Evolutionary conservation across 2,888 invertebrate species (phyloP).

Genomic region (Drosophila pseudotakahashii): DNA sequence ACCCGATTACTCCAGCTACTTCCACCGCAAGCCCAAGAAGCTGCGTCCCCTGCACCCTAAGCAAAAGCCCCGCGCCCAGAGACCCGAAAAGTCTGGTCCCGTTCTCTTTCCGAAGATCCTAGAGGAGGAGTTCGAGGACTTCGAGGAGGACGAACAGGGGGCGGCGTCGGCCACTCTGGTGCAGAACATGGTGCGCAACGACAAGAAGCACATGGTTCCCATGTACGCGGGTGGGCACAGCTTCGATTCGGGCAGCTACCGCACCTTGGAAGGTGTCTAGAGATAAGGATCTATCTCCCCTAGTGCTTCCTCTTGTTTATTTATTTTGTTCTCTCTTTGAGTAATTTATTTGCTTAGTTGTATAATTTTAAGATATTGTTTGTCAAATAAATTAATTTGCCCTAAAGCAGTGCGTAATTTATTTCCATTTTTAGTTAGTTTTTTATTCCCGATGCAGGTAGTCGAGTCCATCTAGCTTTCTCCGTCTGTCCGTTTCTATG

Average conservation of each 20-base stretch:
- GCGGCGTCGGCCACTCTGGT: conserved; percentile 81
- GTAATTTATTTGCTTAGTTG: conserved; percentile 64
- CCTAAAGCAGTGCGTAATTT: not conserved
- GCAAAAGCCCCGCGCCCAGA: conserved; percentile 25
- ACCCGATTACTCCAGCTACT: conserved; percentile 81
- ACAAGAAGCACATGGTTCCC: conserved; percentile 81
- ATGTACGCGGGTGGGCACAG: conserved; percentile 78
- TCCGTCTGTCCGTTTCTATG: too few species aligned
- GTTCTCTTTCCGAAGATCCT: conserved; percentile 62
- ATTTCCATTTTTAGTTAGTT: too few species aligned
- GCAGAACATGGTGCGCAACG: conserved; percentile 82
- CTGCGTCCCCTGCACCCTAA: conserved; percentile 49
- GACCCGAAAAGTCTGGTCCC: conserved; percentile 54
- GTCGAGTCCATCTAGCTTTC: too few species aligned
- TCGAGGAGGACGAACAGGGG: conserved; percentile 67
- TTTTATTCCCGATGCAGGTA: too few species aligned
- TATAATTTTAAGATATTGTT: conserved; percentile 35
- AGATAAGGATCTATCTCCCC: conserved; percentile 2
- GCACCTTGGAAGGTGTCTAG: conserved; percentile 53
- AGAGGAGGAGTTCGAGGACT: conserved; percentile 68
- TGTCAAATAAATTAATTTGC: conserved; percentile 56
- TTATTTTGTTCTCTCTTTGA: conserved; percentile 51
- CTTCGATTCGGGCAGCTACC: conserved; percentile 44
- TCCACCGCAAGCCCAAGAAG: conserved; percentile 80
- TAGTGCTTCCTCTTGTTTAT: conserved; percentile 53